Conservation (phyloP, 2,797 vertebrate species). For the Pseudomugil gertrudae region DNA sequence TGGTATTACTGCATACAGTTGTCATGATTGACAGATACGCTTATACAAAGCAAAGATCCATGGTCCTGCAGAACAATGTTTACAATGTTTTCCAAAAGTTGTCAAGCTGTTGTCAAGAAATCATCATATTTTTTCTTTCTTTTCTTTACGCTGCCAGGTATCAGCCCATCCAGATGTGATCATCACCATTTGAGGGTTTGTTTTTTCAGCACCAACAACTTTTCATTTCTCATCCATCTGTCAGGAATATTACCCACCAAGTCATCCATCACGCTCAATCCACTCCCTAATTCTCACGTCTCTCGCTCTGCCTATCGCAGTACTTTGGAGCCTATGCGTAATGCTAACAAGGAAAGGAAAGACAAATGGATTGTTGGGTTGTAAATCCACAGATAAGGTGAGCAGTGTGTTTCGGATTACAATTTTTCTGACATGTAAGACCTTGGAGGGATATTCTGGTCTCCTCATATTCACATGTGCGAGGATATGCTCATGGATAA, state of each 20-base stretch:
- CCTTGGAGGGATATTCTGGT: conserved; percentile 46
- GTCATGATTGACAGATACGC: conserved; percentile 12
- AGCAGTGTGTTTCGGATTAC: conserved; percentile 45
- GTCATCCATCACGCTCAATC: conserved; percentile 71
- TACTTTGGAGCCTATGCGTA: conserved; percentile 37
- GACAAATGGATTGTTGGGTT: conserved; percentile 54
- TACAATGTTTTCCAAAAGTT: conserved; percentile 18
- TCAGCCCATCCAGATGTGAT: conserved; percentile 70
- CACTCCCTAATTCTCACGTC: conserved; percentile 65
- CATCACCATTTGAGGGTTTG: conserved; percentile 58
- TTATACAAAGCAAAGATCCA: not conserved
- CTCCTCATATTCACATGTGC: conserved; percentile 13
- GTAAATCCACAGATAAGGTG: conserved; percentile 64
- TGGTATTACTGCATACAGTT: conserved; percentile 14
- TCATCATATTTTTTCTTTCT: conserved; percentile 1
- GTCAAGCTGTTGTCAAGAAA: conserved; percentile 26
- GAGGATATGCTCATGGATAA: conserved; percentile 33
- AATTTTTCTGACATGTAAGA: conserved; percentile 34
- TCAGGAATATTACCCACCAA: conserved; percentile 61
- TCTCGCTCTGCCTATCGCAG: conserved; percentile 60
- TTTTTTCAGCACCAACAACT: conserved; percentile 58
- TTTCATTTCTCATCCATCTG: conserved; percentile 72
- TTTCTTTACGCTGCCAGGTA: conserved; percentile 29
- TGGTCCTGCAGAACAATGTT: conserved; percentile 5
- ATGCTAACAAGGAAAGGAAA: conserved; percentile 67